Evolutionary conservation across 1,140 invertebrate genomes (phyloP), one percentile per base, ranked within the genome.

Genomic region (Leptinotarsa undecemlineata): DNA sequence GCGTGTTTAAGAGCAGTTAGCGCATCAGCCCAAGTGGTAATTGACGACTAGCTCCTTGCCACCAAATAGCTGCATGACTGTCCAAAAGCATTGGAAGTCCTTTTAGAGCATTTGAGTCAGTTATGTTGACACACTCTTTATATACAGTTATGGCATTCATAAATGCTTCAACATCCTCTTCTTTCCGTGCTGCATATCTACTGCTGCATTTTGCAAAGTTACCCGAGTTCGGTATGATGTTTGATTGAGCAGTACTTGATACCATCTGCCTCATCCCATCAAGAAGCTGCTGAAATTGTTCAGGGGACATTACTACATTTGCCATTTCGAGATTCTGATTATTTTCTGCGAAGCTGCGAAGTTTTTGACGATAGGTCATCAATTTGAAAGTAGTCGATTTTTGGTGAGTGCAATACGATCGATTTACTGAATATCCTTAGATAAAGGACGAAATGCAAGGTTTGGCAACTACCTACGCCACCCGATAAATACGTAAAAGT

Each of bases 41-140:
- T 33, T 23, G 6, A 14, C 3, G 11, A 71, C 23, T 86, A 0
- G 86, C 81, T 68, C 85, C 86, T 72, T 85, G 83, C 85, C 85
- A 87, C 86, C 86, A 87, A 4, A 82, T 85, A 2, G 85, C 85
- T 5, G 86, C 86, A 4, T 83, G 62, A n/a, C 82, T 84, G 15
- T 76, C 81, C 26, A 87, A 79, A 3, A 87, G 80, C 75, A 87
- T 80, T 1, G 85, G 82, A 4, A 87, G 51, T 3, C 86, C 85
- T 74, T 81, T 82, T 3, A 86, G 69, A 5, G 85, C 85, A 72
- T 85, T 85, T 60, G 82, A 79, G 73, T 87, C 85, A 60, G 61
- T 74, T 6, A 87, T 82, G 17, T 72, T 48, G 8, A 84, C 81
- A 74, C 77, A 78, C 14, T 77, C 48, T 71, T 81, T 79, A 63